Evolutionary conservation across 2,113 vertebrate genomes (phyloP), one percentile per base, ranked within the genome.

Genomic region (Electrona antarctica): DNA sequence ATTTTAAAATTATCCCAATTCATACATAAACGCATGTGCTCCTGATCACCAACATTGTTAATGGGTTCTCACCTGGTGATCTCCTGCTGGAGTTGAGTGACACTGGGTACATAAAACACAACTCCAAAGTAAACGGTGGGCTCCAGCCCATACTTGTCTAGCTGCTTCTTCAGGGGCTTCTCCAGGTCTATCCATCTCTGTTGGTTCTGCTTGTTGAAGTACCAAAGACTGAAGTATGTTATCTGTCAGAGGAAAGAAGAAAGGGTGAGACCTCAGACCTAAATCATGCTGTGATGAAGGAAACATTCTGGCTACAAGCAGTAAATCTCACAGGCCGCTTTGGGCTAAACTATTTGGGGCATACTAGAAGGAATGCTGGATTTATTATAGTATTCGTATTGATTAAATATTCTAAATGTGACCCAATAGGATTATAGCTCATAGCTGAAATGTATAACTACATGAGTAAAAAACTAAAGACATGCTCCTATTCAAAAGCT

Each of bases 121-220:
- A 99, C 97, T 71, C 98, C 97, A 77, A 99, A 98, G 87, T 98
- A 98, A 79, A 98, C 93, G 0, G 96, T 98, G n/a, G 98, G 95
- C 71, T 99, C 98, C 91, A 95, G 60, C 1, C 96, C 96, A 1
- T 98, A 94, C 85, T 99, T 99, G 84, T 99, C 97, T 77, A 99
- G 92, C 89, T 99, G 98, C 86, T 99, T 99, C 92, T 99, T 99
- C 63, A 99, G 91, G 7, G 97, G 95, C 68, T 99, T 99, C 66
- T 99, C 98, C 92, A 98, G 81, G 81, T 99, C 98, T 33, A 98
- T 95, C 98, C 98, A 99, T 79, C 98, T 94, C 84, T 95, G 95
- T 88, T 97, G 98, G 79, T 95, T 97, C 87, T 99, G 98, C 91
- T 99, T 99, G 86, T 98, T 99, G 84, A 92, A 95, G 89, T 98